Evolutionary conservation across 2,113 vertebrate species (phyloP).

Genomic region (Gobio gobio): DNA sequence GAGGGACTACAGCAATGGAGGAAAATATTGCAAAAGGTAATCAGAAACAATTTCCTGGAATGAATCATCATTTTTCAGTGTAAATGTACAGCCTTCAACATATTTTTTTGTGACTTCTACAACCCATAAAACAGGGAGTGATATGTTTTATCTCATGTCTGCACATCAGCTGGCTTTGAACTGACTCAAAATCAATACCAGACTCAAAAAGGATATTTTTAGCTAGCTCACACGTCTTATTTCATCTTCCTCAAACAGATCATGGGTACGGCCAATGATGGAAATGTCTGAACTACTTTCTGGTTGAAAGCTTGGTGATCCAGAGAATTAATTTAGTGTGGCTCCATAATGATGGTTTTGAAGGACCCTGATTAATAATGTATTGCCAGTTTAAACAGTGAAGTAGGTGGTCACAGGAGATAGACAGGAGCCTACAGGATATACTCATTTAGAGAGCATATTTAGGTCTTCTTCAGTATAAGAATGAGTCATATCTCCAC

Average conservation of each 20-base stretch:
- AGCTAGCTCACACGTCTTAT: slow-evolving; percentile 23
- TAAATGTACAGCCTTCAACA: not conserved
- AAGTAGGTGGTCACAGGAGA: not conserved
- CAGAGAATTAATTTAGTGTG: not conserved
- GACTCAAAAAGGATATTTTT: slow-evolving; percentile 29
- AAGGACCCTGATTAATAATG: not conserved
- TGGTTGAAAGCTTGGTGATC: not conserved
- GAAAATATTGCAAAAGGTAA: not conserved
- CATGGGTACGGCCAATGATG: slow-evolving; percentile 33
- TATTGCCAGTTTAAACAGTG: not conserved
- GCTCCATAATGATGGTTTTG: not conserved
- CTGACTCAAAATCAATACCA: slow-evolving; percentile 42
- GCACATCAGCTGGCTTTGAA: slow-evolving; percentile 37
- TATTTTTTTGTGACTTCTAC: not conserved
- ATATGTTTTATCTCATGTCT: slow-evolving; percentile 1
- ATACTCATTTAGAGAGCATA: not conserved
- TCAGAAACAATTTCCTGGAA: not conserved
- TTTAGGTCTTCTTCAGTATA: not conserved
- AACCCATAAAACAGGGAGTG: not conserved
- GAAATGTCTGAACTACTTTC: slow-evolving; percentile 27
- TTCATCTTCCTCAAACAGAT: slow-evolving; percentile 5
- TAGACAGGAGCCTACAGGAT: not conserved
- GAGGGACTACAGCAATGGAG: not conserved
- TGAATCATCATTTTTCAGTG: not conserved
- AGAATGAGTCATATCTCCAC: slow-evolving; percentile 10